Base-by-base conservation (phyloP, 2,888 invertebrate species). In the Pachycephus smyrnensis region DNA sequence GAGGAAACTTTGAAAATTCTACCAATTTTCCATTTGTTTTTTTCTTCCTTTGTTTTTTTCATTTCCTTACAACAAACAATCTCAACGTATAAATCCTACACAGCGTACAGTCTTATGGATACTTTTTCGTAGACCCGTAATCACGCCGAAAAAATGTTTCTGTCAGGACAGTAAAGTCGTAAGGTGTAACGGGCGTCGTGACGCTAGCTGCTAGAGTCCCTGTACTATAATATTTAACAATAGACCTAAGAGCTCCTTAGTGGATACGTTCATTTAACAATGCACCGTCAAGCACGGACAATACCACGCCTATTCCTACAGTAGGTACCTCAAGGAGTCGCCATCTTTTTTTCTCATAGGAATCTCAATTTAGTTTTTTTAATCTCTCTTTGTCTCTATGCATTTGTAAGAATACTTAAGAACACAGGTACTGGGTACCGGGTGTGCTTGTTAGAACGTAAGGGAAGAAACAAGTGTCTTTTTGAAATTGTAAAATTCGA, bases 371-470 rank as follows among this genome's bases (percentile, higher is more conserved):
- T 40, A 15, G 40, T 23, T 40, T 40, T 23, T 15, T 55, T 40
- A 40, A 12, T 40, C 37, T 12, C 37, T 4, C 37, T 23, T 55
- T 40, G 23, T 40, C 23, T 40, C 15, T 55, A 55, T 55, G 23
- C 55, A 55, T 23, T 55, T 23, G 4, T 55, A 23, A 55, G 23
- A 55, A 55, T 2, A 55, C 55, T 55, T 23, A 23, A 6, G 6
- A 55, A 23, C 23, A 23, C 73, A 35, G 37, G 15, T 33, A 32
- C 12, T 32, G 73, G 30, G 37, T 73, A 30, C 33, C 76, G 36
- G n/a, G 75, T 35, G 77, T 35, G 37, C 55, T 68, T 68, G 69
- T 74, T 31, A 2, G n/a, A 77, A 55, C 55, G 9, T 23, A 23
- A 15, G 55, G 23, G 23, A 40, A 40, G 15, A 15, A 40, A 15